Conservation (phyloP, 1,140 invertebrate species). For the Meteorus sp. region DNA sequence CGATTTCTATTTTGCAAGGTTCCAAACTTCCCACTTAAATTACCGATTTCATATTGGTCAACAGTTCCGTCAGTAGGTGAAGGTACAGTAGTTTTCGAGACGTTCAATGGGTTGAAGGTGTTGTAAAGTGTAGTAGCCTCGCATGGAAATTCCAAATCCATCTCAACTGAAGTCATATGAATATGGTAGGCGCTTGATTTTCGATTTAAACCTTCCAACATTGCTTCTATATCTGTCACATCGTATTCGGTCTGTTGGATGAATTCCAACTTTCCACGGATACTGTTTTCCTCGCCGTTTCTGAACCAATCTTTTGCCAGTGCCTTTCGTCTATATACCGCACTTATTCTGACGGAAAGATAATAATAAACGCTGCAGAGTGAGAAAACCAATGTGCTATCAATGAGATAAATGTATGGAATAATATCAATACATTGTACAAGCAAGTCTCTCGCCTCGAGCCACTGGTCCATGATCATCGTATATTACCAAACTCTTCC, state of each 20-base stretch:
- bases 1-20: slow-evolving; percentile 64
- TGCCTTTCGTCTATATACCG: slow-evolving; percentile 77
- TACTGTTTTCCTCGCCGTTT: slow-evolving; percentile 67
- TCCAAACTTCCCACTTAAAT: slow-evolving; percentile 90
- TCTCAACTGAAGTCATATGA: slow-evolving; percentile 78
- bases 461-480: slow-evolving; percentile 86
- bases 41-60: slow-evolving; percentile 88
- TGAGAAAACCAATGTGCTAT: background rate
- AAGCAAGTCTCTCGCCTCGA: slow-evolving; percentile 83
- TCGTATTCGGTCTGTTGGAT: slow-evolving; percentile 85
- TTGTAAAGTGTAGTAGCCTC: slow-evolving; percentile 78
- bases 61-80: slow-evolving; percentile 68
- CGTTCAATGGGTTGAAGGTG: slow-evolving; percentile 79
- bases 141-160: slow-evolving; percentile 85
- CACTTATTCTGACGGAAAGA: slow-evolving; percentile 64
- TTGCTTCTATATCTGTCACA: slow-evolving; percentile 76
- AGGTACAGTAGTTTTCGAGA: slow-evolving; percentile 66
- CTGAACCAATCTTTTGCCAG: slow-evolving; percentile 86
- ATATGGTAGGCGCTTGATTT: slow-evolving; percentile 76
- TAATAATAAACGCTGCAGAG: background rate
- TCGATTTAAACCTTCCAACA: slow-evolving; percentile 72
- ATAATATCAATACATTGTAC: slow-evolving; percentile 70
- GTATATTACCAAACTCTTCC: slow-evolving; percentile 84
- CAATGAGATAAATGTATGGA: background rate
- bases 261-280: slow-evolving; percentile 78